These are phyloP conservation scores for Penelope pileata DNA, from an alignment of 2,113 vertebrate species.

Conservation along the genomic window DNA sequence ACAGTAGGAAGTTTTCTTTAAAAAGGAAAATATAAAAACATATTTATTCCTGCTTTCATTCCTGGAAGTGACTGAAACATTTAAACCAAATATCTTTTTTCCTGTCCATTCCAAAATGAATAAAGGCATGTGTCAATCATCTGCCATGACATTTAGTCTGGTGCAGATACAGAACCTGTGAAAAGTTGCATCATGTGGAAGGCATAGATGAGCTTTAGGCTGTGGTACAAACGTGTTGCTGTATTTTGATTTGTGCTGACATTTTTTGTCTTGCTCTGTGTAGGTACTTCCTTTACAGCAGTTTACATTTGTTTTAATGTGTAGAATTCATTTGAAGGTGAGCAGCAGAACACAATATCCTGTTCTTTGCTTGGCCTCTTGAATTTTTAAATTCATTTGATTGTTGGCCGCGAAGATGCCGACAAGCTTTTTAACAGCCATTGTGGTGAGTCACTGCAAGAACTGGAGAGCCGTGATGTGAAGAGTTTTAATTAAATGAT, in stretches of 20 bases:
- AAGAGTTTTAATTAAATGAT: conserved; percentile 19
- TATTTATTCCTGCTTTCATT: not conserved
- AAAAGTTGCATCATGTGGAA: not conserved
- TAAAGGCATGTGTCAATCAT: not conserved
- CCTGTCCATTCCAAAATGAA: not conserved
- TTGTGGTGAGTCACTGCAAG: not conserved
- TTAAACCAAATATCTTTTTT: not conserved
- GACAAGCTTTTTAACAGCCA: not conserved
- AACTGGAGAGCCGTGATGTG: not conserved
- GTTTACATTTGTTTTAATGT: not conserved
- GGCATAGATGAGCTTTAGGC: not conserved
- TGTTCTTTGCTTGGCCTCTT: not conserved
- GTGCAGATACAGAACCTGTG: not conserved
- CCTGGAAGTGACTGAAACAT: not conserved
- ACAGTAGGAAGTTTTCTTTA: not conserved
- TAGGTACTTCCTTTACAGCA: not conserved
- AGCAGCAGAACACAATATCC: not conserved
- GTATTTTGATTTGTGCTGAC: not conserved
- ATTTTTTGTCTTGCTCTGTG: not conserved
- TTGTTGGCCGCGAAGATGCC: not conserved
- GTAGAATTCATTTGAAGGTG: not conserved
- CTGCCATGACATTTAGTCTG: not conserved
- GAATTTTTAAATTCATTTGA: not conserved
- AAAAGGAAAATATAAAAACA: not conserved
- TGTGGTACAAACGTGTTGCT: not conserved